These are phyloP conservation scores for Prionailurus viverrinus DNA, from an alignment of 2,113 vertebrate species.

Conservation along the genomic window DNA sequence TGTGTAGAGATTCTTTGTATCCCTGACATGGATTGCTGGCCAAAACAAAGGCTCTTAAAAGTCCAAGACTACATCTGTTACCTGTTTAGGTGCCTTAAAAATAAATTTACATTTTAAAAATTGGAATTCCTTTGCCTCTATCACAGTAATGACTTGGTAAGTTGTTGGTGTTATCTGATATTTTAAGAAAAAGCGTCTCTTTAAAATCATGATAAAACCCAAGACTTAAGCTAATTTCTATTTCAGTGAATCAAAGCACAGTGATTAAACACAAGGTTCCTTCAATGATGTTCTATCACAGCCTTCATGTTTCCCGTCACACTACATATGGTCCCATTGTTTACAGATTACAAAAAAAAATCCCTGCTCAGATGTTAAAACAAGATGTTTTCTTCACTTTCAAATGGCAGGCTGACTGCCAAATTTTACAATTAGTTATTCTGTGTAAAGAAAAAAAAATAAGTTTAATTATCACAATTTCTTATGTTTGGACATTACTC, in stretches of 20 bases:
- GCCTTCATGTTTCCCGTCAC: constrained; percentile 89
- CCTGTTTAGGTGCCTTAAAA: constrained; percentile 73
- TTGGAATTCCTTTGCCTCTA: constrained; percentile 51
- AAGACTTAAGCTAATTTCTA: constrained; percentile 81
- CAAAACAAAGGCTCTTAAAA: constrained; percentile 71
- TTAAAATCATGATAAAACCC: constrained; percentile 77
- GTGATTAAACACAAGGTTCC: constrained; percentile 86
- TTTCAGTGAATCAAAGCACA: constrained; percentile 84
- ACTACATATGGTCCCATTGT: constrained; percentile 92
- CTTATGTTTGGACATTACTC: constrained; percentile 81
- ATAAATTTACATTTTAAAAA: constrained; percentile 25
- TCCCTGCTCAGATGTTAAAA: constrained; percentile 91
- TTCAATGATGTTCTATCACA: constrained; percentile 87
- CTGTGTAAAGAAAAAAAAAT: constrained; percentile 71
- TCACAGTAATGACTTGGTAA: constrained; percentile 45
- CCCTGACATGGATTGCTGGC: background rate
- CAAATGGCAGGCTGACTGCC: constrained; percentile 88
- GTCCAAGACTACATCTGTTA: constrained; percentile 68
- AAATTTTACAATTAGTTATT: constrained; percentile 88
- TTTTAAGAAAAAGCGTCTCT: constrained; percentile 69
- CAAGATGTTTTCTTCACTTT: constrained; percentile 91
- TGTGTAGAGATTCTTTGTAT: constrained; percentile 58
- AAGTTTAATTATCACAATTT: constrained; percentile 78
- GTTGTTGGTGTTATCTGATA: background rate
- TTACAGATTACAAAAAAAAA: constrained; percentile 90